A percentile compares a stretch with the other conserved stretches of the same genome.
phyloP scores from a whole-genome alignment of 2,888 invertebrate species.

The Phania funesta region DNA sequence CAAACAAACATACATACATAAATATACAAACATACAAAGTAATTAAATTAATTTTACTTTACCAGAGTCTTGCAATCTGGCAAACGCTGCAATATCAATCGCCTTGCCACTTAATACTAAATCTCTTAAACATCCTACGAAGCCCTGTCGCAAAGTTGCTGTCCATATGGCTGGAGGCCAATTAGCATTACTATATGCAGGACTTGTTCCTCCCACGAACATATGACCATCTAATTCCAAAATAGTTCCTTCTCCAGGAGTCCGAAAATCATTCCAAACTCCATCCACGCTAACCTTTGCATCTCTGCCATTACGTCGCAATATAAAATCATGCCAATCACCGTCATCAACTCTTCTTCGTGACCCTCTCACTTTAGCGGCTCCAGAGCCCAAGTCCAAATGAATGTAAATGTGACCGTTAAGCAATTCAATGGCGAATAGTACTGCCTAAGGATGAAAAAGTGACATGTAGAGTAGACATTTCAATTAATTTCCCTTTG shows the following conservation, averaged over 20 bases:
- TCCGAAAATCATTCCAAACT: constrained; percentile 92
- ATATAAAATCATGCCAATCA: constrained; percentile 93
- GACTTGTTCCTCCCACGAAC: constrained; percentile 93
- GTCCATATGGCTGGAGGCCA: constrained; percentile 95
- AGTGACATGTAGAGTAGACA: background rate
- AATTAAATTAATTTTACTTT: constrained; percentile 70
- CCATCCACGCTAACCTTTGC: constrained; percentile 95
- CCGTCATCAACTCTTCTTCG: constrained; percentile 93
- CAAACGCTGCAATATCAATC: constrained; percentile 93
- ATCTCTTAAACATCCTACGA: constrained; percentile 96
- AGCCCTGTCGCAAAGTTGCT: constrained; percentile 92
- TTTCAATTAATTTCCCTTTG: background rate
- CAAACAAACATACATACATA: background rate
- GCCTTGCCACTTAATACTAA: constrained; percentile 92
- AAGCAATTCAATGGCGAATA: constrained; percentile 96
- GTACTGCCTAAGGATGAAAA: constrained; percentile 85
- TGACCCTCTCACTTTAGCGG: constrained; percentile 91
- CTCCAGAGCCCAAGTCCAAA: constrained; percentile 94
- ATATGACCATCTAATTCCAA: constrained; percentile 93
- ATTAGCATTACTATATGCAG: constrained; percentile 87
- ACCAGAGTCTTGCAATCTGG: constrained; percentile 94
- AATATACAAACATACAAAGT: background rate
- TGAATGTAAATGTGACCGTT: constrained; percentile 96
- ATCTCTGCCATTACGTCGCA: constrained; percentile 90
- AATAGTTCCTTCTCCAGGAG: constrained; percentile 93